Evolutionary conservation across 2,888 invertebrate species (phyloP).

Genomic region (Taenaris catops): DNA sequence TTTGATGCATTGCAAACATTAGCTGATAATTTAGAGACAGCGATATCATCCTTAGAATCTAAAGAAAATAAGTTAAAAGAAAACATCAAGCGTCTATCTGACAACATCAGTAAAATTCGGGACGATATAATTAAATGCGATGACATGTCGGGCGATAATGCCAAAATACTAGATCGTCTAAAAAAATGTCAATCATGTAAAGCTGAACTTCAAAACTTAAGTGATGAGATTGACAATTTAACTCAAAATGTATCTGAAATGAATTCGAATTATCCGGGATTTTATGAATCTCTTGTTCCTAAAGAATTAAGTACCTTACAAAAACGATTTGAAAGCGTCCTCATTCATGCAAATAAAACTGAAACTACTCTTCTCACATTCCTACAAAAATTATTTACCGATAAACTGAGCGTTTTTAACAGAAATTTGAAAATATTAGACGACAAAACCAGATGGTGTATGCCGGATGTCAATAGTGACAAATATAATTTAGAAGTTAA

Average conservation of each 20-base stretch:
- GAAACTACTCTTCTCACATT: slow-evolving; percentile 88
- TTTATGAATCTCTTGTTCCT: slow-evolving; percentile 86
- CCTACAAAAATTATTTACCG: slow-evolving; percentile 92
- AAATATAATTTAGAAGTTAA: slow-evolving; percentile 96
- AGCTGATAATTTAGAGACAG: slow-evolving; percentile 86
- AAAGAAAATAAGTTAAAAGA: slow-evolving; percentile 86
- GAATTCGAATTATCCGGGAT: slow-evolving; percentile 86
- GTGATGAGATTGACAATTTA: slow-evolving; percentile 84
- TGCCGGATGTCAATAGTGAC: slow-evolving; percentile 93
- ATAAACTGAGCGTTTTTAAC: slow-evolving; percentile 90
- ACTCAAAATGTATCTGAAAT: slow-evolving; percentile 85
- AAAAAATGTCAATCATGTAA: slow-evolving; percentile 87
- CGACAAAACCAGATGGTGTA: slow-evolving; percentile 95
- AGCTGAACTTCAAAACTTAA: slow-evolving; percentile 83
- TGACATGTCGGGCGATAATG: slow-evolving; percentile 92
- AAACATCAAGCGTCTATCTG: slow-evolving; percentile 85
- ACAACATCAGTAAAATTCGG: slow-evolving; percentile 85
- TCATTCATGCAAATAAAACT: slow-evolving; percentile 89
- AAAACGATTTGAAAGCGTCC: slow-evolving; percentile 89
- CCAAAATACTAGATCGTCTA: slow-evolving; percentile 89
- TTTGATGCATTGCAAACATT: slow-evolving; percentile 87
- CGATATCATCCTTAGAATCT: slow-evolving; percentile 86
- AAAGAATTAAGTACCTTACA: slow-evolving; percentile 92
- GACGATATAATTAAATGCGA: slow-evolving; percentile 94
- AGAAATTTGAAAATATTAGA: slow-evolving; percentile 89